Evolutionary conservation across 1,140 invertebrate species (phyloP).

Genomic region (Zaprionus davidi): DNA sequence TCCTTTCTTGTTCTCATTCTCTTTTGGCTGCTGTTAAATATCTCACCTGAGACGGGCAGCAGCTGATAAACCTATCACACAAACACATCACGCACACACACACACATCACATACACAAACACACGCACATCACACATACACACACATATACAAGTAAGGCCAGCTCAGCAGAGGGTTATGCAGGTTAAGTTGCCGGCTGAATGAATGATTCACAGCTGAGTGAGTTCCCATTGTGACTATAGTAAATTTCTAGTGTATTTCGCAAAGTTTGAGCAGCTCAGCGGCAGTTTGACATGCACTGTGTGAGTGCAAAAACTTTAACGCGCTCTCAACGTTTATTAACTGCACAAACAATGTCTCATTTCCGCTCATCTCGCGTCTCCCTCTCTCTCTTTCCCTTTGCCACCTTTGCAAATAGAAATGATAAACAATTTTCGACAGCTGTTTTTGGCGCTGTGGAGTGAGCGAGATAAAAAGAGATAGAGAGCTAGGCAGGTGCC

Average conservation of each 20-base stretch:
- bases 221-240: conserved; percentile 8
- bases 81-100: not conserved
- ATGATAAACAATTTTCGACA: conserved; percentile 63
- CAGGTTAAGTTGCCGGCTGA: conserved; percentile 3
- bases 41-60: conserved; percentile 44
- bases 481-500: conserved; percentile 49
- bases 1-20: conserved; percentile 10
- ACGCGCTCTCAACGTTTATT: not conserved
- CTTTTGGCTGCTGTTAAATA: conserved; percentile 34
- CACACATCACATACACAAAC: not conserved
- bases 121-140: not conserved
- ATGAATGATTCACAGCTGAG: conserved; percentile 40
- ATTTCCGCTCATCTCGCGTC: not conserved
- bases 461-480: conserved; percentile 1
- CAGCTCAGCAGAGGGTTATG: not conserved
- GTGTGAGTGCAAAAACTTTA: not conserved
- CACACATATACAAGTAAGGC: not conserved
- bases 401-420: conserved; percentile 27
- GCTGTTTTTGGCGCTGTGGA: conserved; percentile 53
- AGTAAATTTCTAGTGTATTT: not conserved
- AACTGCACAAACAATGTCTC: not conserved
- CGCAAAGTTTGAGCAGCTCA: conserved; percentile 9
- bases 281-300: conserved; percentile 6
- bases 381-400: not conserved
- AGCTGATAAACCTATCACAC: conserved; percentile 42